phyloP scores from a whole-genome alignment of 2,888 invertebrate species.

The Cephus sareptanus region DNA sequence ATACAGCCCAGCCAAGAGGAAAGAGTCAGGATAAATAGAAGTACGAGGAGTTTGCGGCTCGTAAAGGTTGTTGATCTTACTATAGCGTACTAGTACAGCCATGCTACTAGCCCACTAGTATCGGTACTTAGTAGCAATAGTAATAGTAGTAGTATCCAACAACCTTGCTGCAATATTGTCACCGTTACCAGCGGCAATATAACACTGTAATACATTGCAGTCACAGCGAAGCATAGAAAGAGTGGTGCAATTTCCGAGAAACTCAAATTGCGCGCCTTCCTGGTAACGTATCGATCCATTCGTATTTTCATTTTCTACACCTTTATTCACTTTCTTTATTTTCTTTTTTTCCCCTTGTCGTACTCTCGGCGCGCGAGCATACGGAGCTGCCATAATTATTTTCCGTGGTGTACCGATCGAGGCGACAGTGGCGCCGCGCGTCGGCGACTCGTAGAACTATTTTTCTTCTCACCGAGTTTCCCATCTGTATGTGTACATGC shows the following conservation, averaged over 20 bases:
- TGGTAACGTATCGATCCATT: neutral
- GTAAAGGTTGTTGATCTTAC: neutral
- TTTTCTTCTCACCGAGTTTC: no score
- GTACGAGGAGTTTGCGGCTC: neutral
- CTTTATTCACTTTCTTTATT: neutral
- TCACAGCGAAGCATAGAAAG: neutral
- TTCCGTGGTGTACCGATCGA: no score
- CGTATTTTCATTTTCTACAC: neutral
- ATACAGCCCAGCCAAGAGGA: neutral
- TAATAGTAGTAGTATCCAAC: neutral
- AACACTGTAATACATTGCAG: neutral
- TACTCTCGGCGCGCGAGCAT: no score
- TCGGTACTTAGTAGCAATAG: neutral
- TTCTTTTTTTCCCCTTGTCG: no score
- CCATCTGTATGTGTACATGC: no score
- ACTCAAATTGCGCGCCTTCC: neutral
- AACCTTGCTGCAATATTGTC: neutral
- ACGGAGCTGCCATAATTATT: no score
- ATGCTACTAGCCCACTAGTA: neutral
- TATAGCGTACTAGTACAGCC: neutral
- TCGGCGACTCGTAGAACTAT: no score
- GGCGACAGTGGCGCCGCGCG: no score
- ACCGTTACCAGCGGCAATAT: neutral
- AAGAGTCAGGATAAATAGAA: neutral
- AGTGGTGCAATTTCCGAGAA: neutral